Evolutionary conservation across 2,888 invertebrate species (phyloP).

Genomic region (Balanococcus diminutus): DNA sequence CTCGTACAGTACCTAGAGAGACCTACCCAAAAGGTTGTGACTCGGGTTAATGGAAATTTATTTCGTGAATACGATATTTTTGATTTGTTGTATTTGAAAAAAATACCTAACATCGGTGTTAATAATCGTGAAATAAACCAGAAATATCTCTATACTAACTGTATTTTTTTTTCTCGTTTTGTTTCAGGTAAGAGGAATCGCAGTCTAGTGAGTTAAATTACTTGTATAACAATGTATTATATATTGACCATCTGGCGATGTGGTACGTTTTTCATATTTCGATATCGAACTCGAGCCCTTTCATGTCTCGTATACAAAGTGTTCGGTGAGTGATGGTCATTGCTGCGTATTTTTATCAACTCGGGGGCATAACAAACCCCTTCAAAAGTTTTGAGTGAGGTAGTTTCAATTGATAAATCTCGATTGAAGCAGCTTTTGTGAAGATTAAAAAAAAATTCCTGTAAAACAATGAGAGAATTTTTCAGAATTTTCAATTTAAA

Average conservation of each 20-base stretch:
- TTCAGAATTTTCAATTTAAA: too few relatives aligned
- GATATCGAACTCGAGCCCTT: background rate
- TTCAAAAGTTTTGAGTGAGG: too few relatives aligned
- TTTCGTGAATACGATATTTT: background rate
- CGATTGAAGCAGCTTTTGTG: too few relatives aligned
- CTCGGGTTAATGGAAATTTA: background rate
- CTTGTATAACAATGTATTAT: background rate
- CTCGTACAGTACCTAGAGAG: too few relatives aligned
- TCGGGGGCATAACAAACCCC: too few relatives aligned
- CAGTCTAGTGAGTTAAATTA: constrained; percentile 13
- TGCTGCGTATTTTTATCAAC: too few relatives aligned
- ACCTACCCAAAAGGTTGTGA: background rate
- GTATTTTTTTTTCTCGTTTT: background rate
- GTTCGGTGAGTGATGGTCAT: too few relatives aligned
- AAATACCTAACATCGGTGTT: too few relatives aligned
- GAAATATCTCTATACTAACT: background rate
- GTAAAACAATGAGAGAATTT: too few relatives aligned
- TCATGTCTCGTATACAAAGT: background rate
- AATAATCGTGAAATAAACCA: background rate
- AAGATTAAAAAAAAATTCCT: too few relatives aligned
- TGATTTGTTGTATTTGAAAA: background rate
- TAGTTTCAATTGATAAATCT: too few relatives aligned
- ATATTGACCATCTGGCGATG: background rate
- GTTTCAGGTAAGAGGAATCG: constrained; percentile 32
- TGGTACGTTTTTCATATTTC: background rate